Conservation (phyloP, 1,140 invertebrate genomes). For the Lasaia peninsularis region DNA sequence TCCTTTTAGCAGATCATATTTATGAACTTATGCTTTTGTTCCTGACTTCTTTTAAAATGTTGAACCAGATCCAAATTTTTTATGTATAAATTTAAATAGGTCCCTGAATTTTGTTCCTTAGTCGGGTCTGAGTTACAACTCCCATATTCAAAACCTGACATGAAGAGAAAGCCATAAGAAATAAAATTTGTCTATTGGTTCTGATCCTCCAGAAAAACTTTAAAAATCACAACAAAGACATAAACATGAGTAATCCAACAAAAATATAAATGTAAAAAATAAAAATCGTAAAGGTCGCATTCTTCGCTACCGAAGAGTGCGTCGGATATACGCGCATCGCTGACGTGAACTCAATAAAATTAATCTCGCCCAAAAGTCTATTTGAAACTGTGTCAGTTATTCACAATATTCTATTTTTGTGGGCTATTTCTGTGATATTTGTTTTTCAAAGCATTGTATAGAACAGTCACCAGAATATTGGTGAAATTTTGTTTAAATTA, state of each 20-base stretch:
- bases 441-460: constrained; percentile 29
- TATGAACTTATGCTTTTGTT: no score
- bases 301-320: neutral
- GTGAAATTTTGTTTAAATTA: constrained; percentile 35
- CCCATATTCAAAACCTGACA: no score
- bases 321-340: constrained; percentile 14
- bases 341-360: constrained; percentile 38
- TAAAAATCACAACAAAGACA: neutral
- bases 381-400: constrained; percentile 58
- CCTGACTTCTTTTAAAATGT: no score
- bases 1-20: no score
- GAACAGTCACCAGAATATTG: neutral
- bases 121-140: no score
- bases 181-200: no score
- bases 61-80: no score
- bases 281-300: neutral
- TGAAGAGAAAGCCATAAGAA: no score
- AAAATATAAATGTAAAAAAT: no score
- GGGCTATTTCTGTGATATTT: constrained; percentile 54
- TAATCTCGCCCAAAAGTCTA: constrained; percentile 33
- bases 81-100: no score
- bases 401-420: constrained; percentile 52
- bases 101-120: no score
- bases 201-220: no score
- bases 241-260: neutral